Percentiles rank a stretch among this genome's conserved stretches.
Evolutionary conservation across 2,113 vertebrate species (phyloP).

Genomic region (Crocuta crocuta): DNA sequence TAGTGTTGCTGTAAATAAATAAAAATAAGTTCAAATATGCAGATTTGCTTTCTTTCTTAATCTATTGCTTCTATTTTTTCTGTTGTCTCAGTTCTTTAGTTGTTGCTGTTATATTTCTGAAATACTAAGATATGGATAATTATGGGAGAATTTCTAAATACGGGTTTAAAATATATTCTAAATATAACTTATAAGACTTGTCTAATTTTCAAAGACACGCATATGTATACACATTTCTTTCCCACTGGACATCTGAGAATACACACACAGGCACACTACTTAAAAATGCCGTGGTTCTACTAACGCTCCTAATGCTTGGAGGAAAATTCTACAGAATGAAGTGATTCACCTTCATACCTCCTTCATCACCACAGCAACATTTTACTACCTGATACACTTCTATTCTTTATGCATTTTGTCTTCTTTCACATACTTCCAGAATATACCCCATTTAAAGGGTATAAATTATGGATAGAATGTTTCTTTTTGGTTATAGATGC

Average conservation of each 20-base stretch:
- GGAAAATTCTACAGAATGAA: not conserved
- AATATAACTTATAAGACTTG: not conserved
- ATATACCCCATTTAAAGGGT: not conserved
- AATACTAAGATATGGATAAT: slow-evolving; percentile 13
- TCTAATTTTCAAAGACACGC: not conserved
- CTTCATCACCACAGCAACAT: not conserved
- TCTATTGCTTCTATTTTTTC: not conserved
- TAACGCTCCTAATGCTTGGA: not conserved
- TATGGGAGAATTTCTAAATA: not conserved
- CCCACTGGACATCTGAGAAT: not conserved
- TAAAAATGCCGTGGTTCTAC: not conserved
- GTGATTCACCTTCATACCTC: accelerated
- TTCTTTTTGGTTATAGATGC: not conserved
- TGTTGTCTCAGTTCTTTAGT: too few relatives aligned
- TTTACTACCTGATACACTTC: not conserved
- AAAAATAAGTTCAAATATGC: not conserved
- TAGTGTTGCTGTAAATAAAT: slow-evolving; percentile 14
- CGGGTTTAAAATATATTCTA: not conserved
- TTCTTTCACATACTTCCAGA: not conserved
- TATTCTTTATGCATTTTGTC: not conserved
- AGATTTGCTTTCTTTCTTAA: not conserved
- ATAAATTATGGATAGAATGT: not conserved
- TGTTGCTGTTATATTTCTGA: not conserved
- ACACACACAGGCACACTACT: not conserved
- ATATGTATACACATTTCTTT: not conserved